phyloP scores from a whole-genome alignment of 23 tunicate species.

The Ciona savignyi region DNA sequence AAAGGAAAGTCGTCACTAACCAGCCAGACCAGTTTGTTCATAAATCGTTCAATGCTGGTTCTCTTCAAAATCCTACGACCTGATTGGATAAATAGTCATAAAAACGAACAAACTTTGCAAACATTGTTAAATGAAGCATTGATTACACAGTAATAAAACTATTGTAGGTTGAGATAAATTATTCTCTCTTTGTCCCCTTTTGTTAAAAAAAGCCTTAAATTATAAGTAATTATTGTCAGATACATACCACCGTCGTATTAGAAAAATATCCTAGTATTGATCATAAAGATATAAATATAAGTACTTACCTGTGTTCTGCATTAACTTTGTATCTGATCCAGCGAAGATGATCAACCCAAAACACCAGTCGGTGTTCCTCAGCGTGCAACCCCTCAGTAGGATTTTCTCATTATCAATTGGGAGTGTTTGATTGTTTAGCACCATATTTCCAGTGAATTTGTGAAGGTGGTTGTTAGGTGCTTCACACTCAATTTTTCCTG shows the following conservation, averaged over 20 bases:
- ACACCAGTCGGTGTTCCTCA: constrained; percentile 97
- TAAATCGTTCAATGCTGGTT: constrained; percentile 82
- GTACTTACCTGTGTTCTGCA: constrained; percentile 80
- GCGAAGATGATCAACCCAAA: constrained; percentile 87
- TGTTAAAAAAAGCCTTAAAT: too few relatives aligned
- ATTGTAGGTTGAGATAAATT: too few relatives aligned
- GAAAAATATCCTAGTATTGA: too few relatives aligned
- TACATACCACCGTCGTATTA: too few relatives aligned
- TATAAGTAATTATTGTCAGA: too few relatives aligned
- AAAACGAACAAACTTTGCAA: too few relatives aligned
- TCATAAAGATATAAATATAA: too few relatives aligned
- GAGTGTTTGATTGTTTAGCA: constrained; percentile 33
- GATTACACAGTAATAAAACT: too few relatives aligned
- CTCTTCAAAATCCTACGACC: constrained; percentile 77
- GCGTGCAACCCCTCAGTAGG: constrained; percentile 82
- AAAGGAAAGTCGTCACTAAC: constrained; percentile 20
- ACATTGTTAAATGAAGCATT: too few relatives aligned
- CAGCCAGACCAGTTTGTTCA: constrained; percentile 92
- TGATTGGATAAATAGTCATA: too few relatives aligned
- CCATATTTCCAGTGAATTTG: constrained; percentile 82
- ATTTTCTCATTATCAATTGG: constrained; percentile 85
- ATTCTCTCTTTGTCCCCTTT: too few relatives aligned
- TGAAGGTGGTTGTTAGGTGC: constrained; percentile 87
- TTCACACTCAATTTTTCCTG: constrained; percentile 71
- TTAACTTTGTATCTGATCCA: constrained; percentile 94